Evolutionary conservation across 2,797 vertebrate genomes (phyloP).

Genomic region (Danio jaintianensis): DNA sequence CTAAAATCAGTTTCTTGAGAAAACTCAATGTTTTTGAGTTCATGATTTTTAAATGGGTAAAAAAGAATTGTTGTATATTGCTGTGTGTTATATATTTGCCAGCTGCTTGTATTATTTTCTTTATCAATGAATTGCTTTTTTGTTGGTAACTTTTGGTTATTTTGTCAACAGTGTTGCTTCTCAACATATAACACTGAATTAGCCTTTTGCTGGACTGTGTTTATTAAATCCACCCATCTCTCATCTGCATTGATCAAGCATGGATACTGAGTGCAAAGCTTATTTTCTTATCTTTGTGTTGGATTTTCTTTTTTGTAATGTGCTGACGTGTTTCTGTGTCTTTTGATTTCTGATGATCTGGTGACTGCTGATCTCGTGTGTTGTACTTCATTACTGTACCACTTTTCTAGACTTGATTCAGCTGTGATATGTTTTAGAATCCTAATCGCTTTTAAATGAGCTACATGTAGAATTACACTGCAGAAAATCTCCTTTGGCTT

Average conservation of each 20-base stretch:
- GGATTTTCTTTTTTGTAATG: conserved; percentile 8
- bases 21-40: no score
- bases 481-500: no score
- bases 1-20: no score
- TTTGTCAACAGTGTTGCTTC: neutral
- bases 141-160: no score
- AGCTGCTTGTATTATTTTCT: neutral
- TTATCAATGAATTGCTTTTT: neutral
- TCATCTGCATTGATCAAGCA: conserved; percentile 13
- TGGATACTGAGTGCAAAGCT: conserved; percentile 15
- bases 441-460: neutral
- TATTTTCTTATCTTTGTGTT: neutral
- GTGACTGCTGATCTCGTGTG: conserved; percentile 72
- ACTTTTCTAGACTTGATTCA: neutral
- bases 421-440: neutral
- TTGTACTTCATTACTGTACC: neutral
- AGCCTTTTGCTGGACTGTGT: conserved; percentile 59
- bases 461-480: no score
- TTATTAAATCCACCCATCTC: neutral
- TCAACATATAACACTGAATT: neutral
- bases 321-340: conserved; percentile 39
- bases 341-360: conserved; percentile 61
- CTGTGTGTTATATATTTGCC: neutral
- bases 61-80: neutral
- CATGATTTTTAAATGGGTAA: neutral